phyloP scores from a whole-genome alignment of 2,888 invertebrate genomes.

The Caenorhabditis sulstoni region DNA sequence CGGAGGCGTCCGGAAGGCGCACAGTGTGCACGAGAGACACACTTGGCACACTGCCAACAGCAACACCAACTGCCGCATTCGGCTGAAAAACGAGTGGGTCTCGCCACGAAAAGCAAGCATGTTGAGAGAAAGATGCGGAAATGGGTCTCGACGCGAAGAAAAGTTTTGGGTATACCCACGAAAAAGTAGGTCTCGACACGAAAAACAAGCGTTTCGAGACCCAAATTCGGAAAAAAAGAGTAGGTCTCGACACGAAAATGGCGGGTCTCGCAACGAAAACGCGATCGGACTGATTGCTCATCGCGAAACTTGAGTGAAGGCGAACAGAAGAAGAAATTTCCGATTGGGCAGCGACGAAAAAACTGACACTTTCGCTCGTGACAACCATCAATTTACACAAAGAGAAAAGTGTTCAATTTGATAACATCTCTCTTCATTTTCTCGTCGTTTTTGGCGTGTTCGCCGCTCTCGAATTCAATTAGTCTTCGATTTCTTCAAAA shows the following conservation, averaged over 20 bases:
- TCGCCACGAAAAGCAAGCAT: no score
- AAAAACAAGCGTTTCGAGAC: no score
- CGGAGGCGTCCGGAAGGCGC: slow-evolving; percentile 70
- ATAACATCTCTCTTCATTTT: slow-evolving; percentile 17
- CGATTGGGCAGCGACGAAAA: slow-evolving; percentile 10
- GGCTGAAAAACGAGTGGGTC: slow-evolving; percentile 5
- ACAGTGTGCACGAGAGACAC: slow-evolving; percentile 64
- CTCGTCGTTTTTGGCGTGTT: background rate
- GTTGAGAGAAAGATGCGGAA: no score
- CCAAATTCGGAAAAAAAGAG: no score
- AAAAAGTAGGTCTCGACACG: no score
- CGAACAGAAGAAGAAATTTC: slow-evolving; percentile 3
- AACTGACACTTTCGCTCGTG: slow-evolving; percentile 20
- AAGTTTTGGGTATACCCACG: no score
- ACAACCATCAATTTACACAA: background rate
- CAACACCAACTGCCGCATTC: slow-evolving; percentile 16
- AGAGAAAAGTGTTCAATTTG: slow-evolving; percentile 31
- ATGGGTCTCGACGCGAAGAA: no score
- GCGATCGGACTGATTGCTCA: no score
- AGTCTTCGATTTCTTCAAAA: no score
- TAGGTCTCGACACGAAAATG: no score
- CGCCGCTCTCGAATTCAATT: no score
- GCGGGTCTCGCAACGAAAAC: no score
- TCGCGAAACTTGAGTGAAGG: background rate
- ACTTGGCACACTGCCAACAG: slow-evolving; percentile 17